Conservation (phyloP, 2,113 vertebrate genomes). For the Mormyrus iriodes region DNA sequence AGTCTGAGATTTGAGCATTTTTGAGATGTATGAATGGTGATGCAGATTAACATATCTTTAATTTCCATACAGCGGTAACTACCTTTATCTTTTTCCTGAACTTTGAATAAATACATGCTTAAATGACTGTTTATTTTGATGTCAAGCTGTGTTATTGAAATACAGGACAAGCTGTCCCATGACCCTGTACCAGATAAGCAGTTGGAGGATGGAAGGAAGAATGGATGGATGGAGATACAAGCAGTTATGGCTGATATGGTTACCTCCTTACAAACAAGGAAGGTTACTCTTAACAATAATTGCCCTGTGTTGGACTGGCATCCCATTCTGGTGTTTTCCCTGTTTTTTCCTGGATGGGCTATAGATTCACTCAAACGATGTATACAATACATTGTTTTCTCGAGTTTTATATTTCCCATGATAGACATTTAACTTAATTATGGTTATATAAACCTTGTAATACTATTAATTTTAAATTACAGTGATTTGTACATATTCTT, state of each 20-base stretch:
- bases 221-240: not conserved
- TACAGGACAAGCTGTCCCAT: not conserved
- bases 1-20: not conserved
- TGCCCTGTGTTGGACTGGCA: not conserved
- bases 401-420: not conserved
- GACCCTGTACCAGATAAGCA: not conserved
- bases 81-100: not conserved
- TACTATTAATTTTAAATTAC: not conserved
- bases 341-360: not conserved
- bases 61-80: not conserved
- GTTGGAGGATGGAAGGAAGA: not conserved
- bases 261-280: not conserved
- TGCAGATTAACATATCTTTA: not conserved
- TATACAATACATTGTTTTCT: not conserved
- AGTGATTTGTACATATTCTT: not conserved
- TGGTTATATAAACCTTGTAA: not conserved
- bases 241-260: not conserved
- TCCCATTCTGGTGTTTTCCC: not conserved
- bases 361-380: not conserved
- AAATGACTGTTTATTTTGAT: not conserved
- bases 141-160: not conserved
- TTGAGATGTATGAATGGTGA: not conserved
- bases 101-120: constrained; percentile 4
- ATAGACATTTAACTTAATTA: not conserved
- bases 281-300: not conserved